A percentile compares a stretch with the other conserved stretches of the same genome.
Evolutionary conservation across 2,113 vertebrate species (phyloP).

Genomic region (Acrocephalus arundinaceus): DNA sequence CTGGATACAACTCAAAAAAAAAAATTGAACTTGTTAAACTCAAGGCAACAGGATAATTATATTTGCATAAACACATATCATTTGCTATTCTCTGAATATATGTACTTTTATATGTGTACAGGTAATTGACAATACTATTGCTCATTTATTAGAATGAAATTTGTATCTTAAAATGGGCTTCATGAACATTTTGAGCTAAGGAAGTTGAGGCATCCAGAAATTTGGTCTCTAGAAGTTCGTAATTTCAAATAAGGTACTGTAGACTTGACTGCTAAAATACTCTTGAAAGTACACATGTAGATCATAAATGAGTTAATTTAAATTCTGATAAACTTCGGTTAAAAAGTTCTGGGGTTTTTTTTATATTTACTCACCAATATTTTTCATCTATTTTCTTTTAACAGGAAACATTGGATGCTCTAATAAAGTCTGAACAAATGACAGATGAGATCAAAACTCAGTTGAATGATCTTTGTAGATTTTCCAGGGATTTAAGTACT

Average conservation of each 20-base stretch:
- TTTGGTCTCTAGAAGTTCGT: background rate
- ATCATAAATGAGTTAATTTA: background rate
- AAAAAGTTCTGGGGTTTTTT: background rate
- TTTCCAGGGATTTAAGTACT: conserved; percentile 87
- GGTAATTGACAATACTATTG: background rate
- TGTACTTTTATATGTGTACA: background rate
- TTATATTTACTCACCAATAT: background rate
- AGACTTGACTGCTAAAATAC: background rate
- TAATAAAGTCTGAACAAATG: conserved; percentile 86
- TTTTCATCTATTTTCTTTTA: background rate
- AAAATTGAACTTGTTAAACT: background rate
- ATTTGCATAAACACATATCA: background rate
- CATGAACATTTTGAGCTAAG: background rate
- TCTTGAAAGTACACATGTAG: background rate
- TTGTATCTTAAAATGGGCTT: background rate
- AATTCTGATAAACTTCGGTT: background rate
- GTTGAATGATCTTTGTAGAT: conserved; percentile 91
- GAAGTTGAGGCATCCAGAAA: background rate
- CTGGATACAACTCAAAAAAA: background rate
- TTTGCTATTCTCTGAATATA: background rate
- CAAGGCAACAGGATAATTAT: background rate
- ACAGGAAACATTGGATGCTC: conserved; percentile 84
- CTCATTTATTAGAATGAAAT: background rate
- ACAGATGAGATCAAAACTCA: conserved; percentile 91
- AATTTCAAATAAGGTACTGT: background rate